Conservation (phyloP, 2,113 vertebrate species). For the Ariopsis seemanni region DNA sequence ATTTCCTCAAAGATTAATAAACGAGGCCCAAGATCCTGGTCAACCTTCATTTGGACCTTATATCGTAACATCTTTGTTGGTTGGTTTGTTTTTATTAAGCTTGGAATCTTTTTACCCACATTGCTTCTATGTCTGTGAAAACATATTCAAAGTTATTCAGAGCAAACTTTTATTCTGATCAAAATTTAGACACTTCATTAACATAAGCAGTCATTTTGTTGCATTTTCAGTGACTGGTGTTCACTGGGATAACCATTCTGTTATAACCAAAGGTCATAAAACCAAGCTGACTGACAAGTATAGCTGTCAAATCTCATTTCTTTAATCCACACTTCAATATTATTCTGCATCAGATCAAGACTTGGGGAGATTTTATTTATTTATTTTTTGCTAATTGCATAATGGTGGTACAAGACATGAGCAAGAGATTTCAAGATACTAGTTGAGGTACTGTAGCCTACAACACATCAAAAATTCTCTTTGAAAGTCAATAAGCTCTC, state of each 20-base stretch:
- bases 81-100: neutral
- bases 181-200: neutral
- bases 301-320: neutral
- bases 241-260: neutral
- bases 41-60: neutral
- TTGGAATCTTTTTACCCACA: neutral
- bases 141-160: neutral
- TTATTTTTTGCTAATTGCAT: neutral
- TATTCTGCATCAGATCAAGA: neutral
- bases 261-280: neutral
- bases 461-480: slow-evolving; percentile 60
- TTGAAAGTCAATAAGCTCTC: slow-evolving; percentile 67
- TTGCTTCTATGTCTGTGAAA: neutral
- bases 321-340: slow-evolving; percentile 1
- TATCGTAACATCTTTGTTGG: neutral
- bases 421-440: slow-evolving; percentile 3
- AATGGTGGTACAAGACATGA: neutral
- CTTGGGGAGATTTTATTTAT: neutral
- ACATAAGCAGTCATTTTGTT: neutral
- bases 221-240: neutral
- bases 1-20: neutral
- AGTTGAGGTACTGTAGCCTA: neutral
- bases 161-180: neutral
- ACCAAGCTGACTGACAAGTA: neutral
- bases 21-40: neutral